Evolutionary conservation across 2,113 vertebrate species (phyloP), one percentile per base, ranked within the genome.

Genomic region (Lamprotornis superbus): DNA sequence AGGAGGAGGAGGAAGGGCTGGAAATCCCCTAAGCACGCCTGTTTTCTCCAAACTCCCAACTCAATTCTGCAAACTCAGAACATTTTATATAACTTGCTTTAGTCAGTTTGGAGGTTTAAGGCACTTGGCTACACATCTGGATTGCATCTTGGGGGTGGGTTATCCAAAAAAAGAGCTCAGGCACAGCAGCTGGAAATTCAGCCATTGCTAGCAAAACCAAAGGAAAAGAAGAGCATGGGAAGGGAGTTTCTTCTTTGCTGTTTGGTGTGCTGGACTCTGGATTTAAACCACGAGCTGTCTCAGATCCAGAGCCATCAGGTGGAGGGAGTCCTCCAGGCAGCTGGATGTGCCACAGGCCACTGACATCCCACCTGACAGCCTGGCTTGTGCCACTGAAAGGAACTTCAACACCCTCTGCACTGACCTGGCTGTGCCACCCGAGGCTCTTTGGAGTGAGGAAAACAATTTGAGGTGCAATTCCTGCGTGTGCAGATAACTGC

Each of bases 1-100:
- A 94, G 83, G 90, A 94, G 94, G 82, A 95, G 86, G 67, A 95
- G 94, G 91, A 95, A 96, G 92, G 0, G 8, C 83, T 97, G 95
- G 94, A 97, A 97, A 96, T 95, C 92, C 90, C 96, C 90, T 95
- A 89, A 94, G 94, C 88, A 94, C 1, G 88, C 88, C 90, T 96
- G 83, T 76, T 93, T 89, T 90, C 76, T 91, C 31, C 40, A 94
- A 90, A 92, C 71, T 92, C 92, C 79, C 90, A 82, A 42, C 83
- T 60, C 93, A 64, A 57, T 94, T 96, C 60, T 96, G 95, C 92
- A 92, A 84, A 93, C 95, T 94, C 90, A 78, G 90, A 96, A 84
- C 83, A 42, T 94, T 96, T 96, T 86, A 50, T 85, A n/a, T 90
- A 90, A 90, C 89, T 96, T 78, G 68, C 70, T 93, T 91, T 83